Evolutionary conservation across 2,113 vertebrate species (phyloP).

Genomic region (Paradisaea rubra): DNA sequence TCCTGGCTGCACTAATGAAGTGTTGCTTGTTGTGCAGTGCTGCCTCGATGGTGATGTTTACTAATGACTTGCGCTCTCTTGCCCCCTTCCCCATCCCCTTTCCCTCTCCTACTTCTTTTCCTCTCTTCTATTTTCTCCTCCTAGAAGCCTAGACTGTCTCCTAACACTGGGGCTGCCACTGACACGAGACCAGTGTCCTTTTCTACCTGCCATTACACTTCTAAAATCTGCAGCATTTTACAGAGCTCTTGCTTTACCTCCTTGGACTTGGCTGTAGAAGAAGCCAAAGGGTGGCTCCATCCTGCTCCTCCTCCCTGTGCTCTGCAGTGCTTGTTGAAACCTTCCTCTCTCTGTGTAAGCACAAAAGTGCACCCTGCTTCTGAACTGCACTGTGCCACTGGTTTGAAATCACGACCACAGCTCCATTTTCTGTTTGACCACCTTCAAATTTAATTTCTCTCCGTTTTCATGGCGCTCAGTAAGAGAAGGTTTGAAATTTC

Average conservation of each 20-base stretch:
- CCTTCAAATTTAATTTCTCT: slow-evolving; percentile 3
- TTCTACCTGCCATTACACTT: slow-evolving; percentile 72
- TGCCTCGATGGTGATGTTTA: slow-evolving; percentile 67
- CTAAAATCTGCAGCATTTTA: slow-evolving; percentile 70
- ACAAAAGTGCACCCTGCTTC: slow-evolving; percentile 33
- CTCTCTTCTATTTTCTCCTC: slow-evolving; percentile 73
- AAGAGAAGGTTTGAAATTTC: background rate
- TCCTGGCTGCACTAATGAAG: background rate
- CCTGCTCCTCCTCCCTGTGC: slow-evolving; percentile 57
- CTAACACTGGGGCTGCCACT: slow-evolving; percentile 72
- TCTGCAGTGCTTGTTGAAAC: slow-evolving; percentile 70
- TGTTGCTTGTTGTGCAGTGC: slow-evolving; percentile 42
- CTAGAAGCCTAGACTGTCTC: slow-evolving; percentile 78
- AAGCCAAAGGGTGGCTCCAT: slow-evolving; percentile 62
- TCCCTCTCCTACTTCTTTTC: slow-evolving; percentile 27
- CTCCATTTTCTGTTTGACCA: slow-evolving; percentile 21
- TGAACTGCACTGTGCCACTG: background rate
- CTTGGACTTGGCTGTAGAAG: slow-evolving; percentile 69
- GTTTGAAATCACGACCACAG: background rate
- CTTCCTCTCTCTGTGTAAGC: slow-evolving; percentile 65
- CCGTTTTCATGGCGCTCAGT: background rate
- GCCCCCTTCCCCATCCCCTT: slow-evolving; percentile 60
- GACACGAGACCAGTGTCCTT: slow-evolving; percentile 68
- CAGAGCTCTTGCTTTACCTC: slow-evolving; percentile 74
- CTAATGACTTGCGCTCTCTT: slow-evolving; percentile 77